phyloP scores from a whole-genome alignment of 2,888 invertebrate genomes.

The Dynastes tityus region DNA sequence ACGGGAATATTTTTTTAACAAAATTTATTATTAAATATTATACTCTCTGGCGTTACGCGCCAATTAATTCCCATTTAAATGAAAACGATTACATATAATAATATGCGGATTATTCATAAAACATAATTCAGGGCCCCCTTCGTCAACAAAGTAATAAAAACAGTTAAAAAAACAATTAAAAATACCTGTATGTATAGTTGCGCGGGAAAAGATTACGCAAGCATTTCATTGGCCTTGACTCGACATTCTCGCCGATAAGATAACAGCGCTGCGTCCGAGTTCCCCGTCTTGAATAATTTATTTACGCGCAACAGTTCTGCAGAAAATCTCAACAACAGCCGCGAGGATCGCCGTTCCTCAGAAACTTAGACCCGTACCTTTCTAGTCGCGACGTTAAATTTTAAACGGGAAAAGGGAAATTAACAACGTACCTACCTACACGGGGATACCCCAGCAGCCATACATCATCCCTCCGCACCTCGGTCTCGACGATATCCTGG shows the following conservation, averaged over 20 bases:
- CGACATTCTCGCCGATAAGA: conserved; percentile 13
- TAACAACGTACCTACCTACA: conserved; percentile 76
- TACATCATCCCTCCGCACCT: conserved; percentile 83
- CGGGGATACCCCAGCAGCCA: conserved; percentile 93
- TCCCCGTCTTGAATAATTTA: conserved; percentile 13
- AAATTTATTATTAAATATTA: too few relatives aligned
- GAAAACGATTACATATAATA: too few relatives aligned
- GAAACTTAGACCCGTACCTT: neutral
- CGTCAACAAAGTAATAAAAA: neutral
- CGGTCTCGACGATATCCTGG: conserved; percentile 80
- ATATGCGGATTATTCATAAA: too few relatives aligned
- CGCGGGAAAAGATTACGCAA: conserved; percentile 3
- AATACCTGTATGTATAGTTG: neutral
- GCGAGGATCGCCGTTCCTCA: neutral
- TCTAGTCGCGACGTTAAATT: neutral
- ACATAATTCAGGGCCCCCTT: too few relatives aligned
- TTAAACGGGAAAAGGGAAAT: conserved; percentile 4
- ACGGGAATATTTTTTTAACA: too few relatives aligned
- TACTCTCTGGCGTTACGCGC: too few relatives aligned
- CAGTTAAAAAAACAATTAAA: neutral
- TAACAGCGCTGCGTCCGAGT: conserved; percentile 1
- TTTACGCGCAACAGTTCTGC: conserved; percentile 10
- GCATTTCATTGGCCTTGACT: conserved; percentile 30
- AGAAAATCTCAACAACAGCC: conserved; percentile 13
- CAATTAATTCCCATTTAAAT: too few relatives aligned